These are phyloP conservation scores for Uloborus plumipes DNA, from an alignment of 2,888 invertebrate species.

Conservation along the genomic window DNA sequence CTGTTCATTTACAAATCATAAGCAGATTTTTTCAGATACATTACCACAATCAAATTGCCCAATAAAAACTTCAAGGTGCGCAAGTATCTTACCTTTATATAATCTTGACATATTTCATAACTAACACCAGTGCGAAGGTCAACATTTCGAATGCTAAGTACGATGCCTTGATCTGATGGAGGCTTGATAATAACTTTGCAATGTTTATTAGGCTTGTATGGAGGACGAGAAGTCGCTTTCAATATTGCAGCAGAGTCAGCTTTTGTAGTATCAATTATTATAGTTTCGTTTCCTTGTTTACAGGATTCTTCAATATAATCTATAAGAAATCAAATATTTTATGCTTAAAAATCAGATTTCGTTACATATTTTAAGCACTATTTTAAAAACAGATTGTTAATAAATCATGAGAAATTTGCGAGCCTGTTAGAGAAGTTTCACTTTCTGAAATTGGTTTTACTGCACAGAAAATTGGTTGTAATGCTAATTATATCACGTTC, in stretches of 20 bases:
- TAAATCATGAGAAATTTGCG: too few species aligned
- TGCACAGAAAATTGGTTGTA: too few species aligned
- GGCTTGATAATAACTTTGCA: constrained; percentile 36
- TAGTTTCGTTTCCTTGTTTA: constrained; percentile 28
- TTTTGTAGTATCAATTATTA: constrained; percentile 19
- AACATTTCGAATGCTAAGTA: constrained; percentile 28
- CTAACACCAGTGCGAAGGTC: constrained; percentile 11
- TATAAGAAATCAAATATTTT: constrained; percentile 1
- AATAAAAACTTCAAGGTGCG: too few species aligned
- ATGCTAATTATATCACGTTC: too few species aligned
- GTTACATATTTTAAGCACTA: too few species aligned
- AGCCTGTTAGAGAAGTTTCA: too few species aligned
- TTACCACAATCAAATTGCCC: too few species aligned
- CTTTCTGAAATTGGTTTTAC: too few species aligned
- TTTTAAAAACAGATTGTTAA: too few species aligned
- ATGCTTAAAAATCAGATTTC: too few species aligned
- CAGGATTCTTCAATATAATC: constrained; percentile 41
- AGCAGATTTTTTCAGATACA: too few species aligned
- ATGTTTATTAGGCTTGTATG: constrained; percentile 28
- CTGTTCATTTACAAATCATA: too few species aligned
- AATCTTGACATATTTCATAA: constrained; percentile 20
- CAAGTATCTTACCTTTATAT: constrained; percentile 19
- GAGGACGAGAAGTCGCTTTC: constrained; percentile 25
- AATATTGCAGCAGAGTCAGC: background rate
- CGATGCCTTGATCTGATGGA: constrained; percentile 24